Evolutionary conservation across 2,113 vertebrate genomes (phyloP), one percentile per base, ranked within the genome.

Genomic region (Zeus faber): DNA sequence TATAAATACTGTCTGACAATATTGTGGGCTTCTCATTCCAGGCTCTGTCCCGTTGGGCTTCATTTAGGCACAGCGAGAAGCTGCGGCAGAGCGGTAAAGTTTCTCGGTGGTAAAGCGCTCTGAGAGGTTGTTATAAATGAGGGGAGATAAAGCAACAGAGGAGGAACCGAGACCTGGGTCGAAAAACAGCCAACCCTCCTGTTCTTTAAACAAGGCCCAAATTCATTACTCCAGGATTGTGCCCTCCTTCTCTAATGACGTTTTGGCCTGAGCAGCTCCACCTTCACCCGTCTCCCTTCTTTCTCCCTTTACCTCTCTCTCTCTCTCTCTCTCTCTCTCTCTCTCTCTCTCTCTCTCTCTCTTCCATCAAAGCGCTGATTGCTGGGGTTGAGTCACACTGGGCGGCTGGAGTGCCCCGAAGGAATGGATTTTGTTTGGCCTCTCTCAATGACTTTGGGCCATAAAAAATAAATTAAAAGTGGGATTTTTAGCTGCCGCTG

Each of bases 391-490:
- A 67, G 66, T 67, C 62, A 33, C 41, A 53, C 54, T 46, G 22
- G 26, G 68, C 50, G 52, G 54, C 72, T 70, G 70, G 69, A 64
- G 67, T 51, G 55, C 62, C 35, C 60, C 17, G 40, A 3, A 48
- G 72, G 77, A 80, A 54, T 72, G 73, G 60, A 37, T 81, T 76
- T 60, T 27, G 58, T 78, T 8, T 9, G 5, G 56, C 29, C 45
- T 47, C 48, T 62, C 47, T 59, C 48, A 54, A 84, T 80, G 78
- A 65, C 66, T 47, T 56, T 5, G 2, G 22, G 62, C 43, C 64
- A 33, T 55, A 56, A 76, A 79, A 65, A 79, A 78, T 78, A 85
- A 83, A 86, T 82, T 74, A 81, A 82, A 86, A 56, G 49, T 33
- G n/a, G n/a, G n/a, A n/a, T n/a, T n/a, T n/a, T n/a, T n/a, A n/a